Percentiles rank a stretch among this genome's conserved stretches.
Conservation (phyloP, 2,797 vertebrate genomes). For the Manis pentadactyla region DNA sequence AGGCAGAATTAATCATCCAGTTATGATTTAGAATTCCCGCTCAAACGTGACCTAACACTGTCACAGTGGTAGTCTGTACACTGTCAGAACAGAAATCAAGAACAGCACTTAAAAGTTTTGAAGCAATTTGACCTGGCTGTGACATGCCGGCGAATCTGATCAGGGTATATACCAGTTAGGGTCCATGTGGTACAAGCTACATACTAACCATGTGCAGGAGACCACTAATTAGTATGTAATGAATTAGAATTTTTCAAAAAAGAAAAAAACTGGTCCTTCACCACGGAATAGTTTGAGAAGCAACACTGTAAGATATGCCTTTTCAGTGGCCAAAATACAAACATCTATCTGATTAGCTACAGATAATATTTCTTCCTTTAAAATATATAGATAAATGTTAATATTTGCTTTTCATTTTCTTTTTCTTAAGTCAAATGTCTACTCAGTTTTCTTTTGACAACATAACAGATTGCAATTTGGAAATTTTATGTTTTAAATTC, state of each 20-base stretch:
- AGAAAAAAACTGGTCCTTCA: neutral
- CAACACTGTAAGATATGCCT: neutral
- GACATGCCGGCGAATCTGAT: neutral
- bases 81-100: neutral
- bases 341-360: neutral
- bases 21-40: neutral
- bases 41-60: neutral
- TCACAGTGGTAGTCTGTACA: neutral
- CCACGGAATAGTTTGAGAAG: neutral
- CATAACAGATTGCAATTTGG: neutral
- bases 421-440: neutral
- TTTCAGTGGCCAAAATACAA: neutral
- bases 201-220: neutral
- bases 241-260: neutral
- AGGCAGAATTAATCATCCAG: neutral
- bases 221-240: neutral
- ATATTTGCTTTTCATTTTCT: neutral
- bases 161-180: neutral
- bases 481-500: neutral
- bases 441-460: neutral
- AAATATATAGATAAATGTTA: neutral
- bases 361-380: neutral
- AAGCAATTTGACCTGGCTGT: neutral
- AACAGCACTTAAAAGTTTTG: neutral
- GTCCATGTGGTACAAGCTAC: neutral